Base-by-base conservation (phyloP, 2,113 vertebrate species). In the Typhlomys cinereus region DNA sequence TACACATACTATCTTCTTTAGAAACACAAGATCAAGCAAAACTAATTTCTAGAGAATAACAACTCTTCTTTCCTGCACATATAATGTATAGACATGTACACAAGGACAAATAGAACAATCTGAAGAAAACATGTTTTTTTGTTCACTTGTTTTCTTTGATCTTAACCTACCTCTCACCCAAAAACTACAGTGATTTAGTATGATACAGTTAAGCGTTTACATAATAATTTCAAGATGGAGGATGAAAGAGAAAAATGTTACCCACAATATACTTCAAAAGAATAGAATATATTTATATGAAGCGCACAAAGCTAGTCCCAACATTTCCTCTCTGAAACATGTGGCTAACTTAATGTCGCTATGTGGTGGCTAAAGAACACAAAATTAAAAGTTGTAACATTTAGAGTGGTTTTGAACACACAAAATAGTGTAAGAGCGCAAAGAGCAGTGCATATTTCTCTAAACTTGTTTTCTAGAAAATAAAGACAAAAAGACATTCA, bases 181-280 rank as follows among this genome's bases (percentile, higher is more conserved):
- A 96, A 95, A 96, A 94, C 82, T 95, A 92, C 54, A 97, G 86
- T 96, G 96, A 96, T 97, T 96, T 97, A 97, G 93, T 74, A 96
- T 85, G 96, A 96, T 97, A 94, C 73, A 84, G 90, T 94, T 96
- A 97, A 97, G 96, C 92, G n/a, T 96, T 97, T 92, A 94, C 41
- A 52, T 95, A 96, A 97, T 97, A 97, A 91, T 52, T 97, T 98
- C 96, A 97, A 98, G 96, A 97, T 94, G 89, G 97, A 95, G 90
- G 92, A 86, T 92, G 83, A 97, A 97, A 94, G 95, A 76, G 39
- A 82, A 96, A 96, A 96, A 97, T 76, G 93, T 88, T 97, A 95
- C 64, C 93, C 92, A 94, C 90, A 96, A 96, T 95, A 95, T 96
- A 95, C 95, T 95, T 97, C 93, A 96, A 96, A 97, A 96, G 96